Base-by-base conservation (phyloP, 2,113 vertebrate genomes). In the Tautogolabrus adspersus region DNA sequence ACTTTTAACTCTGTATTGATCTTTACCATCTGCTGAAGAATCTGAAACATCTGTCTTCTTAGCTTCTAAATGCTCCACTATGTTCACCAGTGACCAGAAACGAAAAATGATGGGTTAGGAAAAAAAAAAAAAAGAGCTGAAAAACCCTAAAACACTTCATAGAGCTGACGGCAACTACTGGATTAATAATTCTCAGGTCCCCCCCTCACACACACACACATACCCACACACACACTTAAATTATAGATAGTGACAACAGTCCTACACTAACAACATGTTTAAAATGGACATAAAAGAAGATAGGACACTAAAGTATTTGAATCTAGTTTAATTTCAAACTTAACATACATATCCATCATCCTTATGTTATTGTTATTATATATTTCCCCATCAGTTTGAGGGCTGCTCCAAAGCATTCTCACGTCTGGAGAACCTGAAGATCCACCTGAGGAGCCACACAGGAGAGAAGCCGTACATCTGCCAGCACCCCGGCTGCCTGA, bases 371-470 rank as follows among this genome's bases (percentile, higher is more conserved):
- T 5, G 10, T 1, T 40, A 46, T 55, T 51, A n/a, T 52, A 0
- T 60, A 0, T 62, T 49, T 26, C 46, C 23, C 23, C 10, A 2
- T 15, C 72, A 94, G 93, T 94, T 94, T 49, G 92, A 93, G 55
- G 93, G 93, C 74, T 94, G 93, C 79, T 66, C 79, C 65, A 94
- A 94, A 66, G 93, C 92, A 0, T 94, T 94, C 54, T 94, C 93
- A 9, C 93, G 93, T 37, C 85, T 94, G 87, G 93, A 94, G 88
- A 94, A 94, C 79, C 87, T 94, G 66, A 94, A 94, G 87, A 94
- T 94, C 71, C 92, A 94, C 84, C 88, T 93, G 68, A 88, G 93
- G 60, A 94, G 93, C 76, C 93, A 94, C 82, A 94, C 93, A 0
- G 92, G 93, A n/a, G 93, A 94, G 79, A 94, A 94, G 38, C 93